These are phyloP conservation scores for Hippolais icterina DNA, from an alignment of 2,113 vertebrate genomes.

Conservation along the genomic window DNA sequence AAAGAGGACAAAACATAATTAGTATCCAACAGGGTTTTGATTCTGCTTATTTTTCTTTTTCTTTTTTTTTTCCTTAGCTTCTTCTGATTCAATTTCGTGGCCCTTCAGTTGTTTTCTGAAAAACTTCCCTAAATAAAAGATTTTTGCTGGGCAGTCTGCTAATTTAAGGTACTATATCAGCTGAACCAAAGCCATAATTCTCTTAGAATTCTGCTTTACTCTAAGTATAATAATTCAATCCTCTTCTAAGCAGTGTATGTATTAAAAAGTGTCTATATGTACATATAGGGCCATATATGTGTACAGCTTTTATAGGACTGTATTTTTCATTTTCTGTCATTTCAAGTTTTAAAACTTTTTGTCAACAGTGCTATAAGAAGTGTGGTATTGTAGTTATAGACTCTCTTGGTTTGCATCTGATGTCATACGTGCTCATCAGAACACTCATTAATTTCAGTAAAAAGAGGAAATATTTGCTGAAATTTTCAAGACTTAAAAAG, in stretches of 20 bases:
- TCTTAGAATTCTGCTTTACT: background rate
- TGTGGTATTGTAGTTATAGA: background rate
- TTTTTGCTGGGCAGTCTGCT: background rate
- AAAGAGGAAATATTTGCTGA: background rate
- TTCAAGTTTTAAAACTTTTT: background rate
- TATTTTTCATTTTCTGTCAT: background rate
- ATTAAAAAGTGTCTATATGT: background rate
- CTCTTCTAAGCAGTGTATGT: background rate
- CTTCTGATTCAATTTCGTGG: background rate
- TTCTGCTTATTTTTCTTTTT: background rate
- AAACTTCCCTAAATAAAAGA: background rate
- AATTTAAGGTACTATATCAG: background rate
- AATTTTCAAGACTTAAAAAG: background rate
- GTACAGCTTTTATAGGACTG: background rate
- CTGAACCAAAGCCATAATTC: background rate
- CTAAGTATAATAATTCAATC: background rate
- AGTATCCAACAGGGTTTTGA: background rate
- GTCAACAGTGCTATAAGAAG: background rate
- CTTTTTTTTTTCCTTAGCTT: conserved; percentile 10
- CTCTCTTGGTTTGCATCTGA: background rate
- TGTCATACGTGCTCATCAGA: background rate
- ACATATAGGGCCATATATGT: background rate
- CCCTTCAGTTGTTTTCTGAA: background rate
- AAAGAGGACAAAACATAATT: background rate
- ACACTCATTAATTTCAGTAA: background rate